Base-by-base conservation (phyloP, 1,140 invertebrate genomes). In the Amyelois transitella region DNA sequence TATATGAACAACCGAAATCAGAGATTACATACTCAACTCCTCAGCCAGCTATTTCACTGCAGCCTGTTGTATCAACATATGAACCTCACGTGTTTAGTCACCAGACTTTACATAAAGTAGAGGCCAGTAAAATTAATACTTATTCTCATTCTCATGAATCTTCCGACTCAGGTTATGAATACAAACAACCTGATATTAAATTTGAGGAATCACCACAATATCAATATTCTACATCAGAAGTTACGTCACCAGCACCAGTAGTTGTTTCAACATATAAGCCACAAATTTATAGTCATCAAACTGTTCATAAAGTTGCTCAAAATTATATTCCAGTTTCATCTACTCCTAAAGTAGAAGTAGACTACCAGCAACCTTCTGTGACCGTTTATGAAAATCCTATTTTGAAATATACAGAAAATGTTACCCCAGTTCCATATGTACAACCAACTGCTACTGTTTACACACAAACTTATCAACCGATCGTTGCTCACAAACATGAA, bases 61-160 rank as follows among this genome's bases (percentile, higher is more conserved):
- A 72, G 60, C 55, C 64, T 6, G 62, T 58, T 18, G 60, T 72
- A 47, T 72, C 76, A 8, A 75, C 74, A 18, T 77, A 80, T 52
- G 61, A 74, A 58, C 69, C 77, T 19, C 75, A 81, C 60, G 58
- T 64, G 18, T 70, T 62, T 8, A 76, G 63, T 44, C 78, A 86
- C 28, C 79, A 86, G 62, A 84, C 76, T 12, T 45, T 78, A 48
- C 81, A 86, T 60, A 74, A 77, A 50, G 69, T 82, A 12, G 76
- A 80, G 48, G 61, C 60, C 14, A 74, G 62, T 44, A 72, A 75
- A 72, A 56, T 75, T 3, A 72, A 81, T 18, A 66, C 67, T 18
- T 73, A 77, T 28, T 70, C 70, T 8, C 62, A 77, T 65, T 67
- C 18, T 53, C 58, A 38, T 38, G 32, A 14, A n/a, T 38, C 32